These are phyloP conservation scores for Rhinogobius similis DNA, from an alignment of 2,113 vertebrate genomes.

Conservation along the genomic window DNA sequence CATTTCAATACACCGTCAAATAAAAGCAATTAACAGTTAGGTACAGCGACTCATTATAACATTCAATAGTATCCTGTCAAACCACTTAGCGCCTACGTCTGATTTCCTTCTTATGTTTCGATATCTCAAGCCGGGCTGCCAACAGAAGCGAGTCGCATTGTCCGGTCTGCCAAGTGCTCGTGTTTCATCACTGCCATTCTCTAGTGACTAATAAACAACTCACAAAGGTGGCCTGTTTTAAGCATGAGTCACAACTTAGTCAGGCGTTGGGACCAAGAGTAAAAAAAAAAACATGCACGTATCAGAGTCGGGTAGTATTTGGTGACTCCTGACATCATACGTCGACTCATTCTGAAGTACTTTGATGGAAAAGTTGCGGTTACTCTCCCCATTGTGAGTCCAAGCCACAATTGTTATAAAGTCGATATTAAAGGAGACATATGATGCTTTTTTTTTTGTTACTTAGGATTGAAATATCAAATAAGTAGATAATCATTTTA, in stretches of 20 bases:
- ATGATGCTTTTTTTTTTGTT: too few species aligned
- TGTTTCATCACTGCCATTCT: slow-evolving; percentile 3
- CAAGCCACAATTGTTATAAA: neutral
- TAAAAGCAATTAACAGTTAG: neutral
- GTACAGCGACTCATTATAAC: neutral
- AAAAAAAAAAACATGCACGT: neutral
- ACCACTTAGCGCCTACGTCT: neutral
- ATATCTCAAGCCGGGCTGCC: neutral
- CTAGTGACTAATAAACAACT: slow-evolving; percentile 2
- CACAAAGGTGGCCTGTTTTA: neutral
- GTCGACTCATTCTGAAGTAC: neutral
- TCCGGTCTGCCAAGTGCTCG: neutral
- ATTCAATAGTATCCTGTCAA: neutral
- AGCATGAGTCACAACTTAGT: slow-evolving; percentile 2
- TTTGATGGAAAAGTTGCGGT: neutral
- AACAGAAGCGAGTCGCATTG: slow-evolving; percentile 6
- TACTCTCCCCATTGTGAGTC: neutral
- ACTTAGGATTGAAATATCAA: too few species aligned
- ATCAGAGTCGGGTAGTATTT: neutral
- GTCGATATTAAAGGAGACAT: neutral
- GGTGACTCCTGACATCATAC: neutral
- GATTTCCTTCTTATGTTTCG: neutral
- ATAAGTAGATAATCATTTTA: neutral
- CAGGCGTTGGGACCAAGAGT: neutral
- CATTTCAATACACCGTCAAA: neutral